Evolutionary conservation across 2,888 invertebrate genomes (phyloP).

Genomic region (Brachypalpus laphriformis): DNA sequence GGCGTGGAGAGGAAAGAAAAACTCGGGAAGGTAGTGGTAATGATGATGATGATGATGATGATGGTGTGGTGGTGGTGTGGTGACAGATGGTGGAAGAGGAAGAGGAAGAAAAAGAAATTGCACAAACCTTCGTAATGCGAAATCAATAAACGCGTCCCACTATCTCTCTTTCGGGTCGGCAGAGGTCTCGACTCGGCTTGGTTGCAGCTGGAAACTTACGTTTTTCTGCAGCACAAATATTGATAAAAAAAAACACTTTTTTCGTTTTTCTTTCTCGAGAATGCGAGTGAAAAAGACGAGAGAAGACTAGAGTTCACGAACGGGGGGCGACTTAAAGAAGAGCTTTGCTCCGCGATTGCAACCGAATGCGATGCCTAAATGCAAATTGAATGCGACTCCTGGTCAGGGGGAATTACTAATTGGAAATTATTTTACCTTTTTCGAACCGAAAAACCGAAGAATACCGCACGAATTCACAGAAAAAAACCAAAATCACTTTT

Average conservation of each 20-base stretch:
- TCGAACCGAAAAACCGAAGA: slow-evolving; percentile 66
- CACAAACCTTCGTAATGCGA: slow-evolving; percentile 72
- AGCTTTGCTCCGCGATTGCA: slow-evolving; percentile 40
- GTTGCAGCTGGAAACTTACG: slow-evolving; percentile 27
- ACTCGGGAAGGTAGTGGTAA: slow-evolving; percentile 24
- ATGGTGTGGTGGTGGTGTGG: slow-evolving; percentile 28
- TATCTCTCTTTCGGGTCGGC: slow-evolving; percentile 46
- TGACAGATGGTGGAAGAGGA: slow-evolving; percentile 50
- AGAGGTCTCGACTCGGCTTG: slow-evolving; percentile 7
- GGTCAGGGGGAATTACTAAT: slow-evolving; percentile 10
- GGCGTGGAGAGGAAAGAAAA: slow-evolving; percentile 45
- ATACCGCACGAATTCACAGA: slow-evolving; percentile 67
- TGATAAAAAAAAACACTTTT: neutral
- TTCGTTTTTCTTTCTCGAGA: neutral
- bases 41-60: neutral
- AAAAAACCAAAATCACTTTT: slow-evolving; percentile 70
- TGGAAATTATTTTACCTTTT: slow-evolving; percentile 39
- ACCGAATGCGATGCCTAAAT: slow-evolving; percentile 48
- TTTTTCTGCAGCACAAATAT: slow-evolving; percentile 27
- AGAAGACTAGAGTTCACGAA: slow-evolving; percentile 23
- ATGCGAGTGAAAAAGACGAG: slow-evolving; percentile 7
- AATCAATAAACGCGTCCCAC: slow-evolving; percentile 65
- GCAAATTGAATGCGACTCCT: slow-evolving; percentile 53
- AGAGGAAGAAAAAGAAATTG: slow-evolving; percentile 41
- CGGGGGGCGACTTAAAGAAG: neutral